phyloP scores from a whole-genome alignment of 2,888 invertebrate species.

The Thelaira solivaga region DNA sequence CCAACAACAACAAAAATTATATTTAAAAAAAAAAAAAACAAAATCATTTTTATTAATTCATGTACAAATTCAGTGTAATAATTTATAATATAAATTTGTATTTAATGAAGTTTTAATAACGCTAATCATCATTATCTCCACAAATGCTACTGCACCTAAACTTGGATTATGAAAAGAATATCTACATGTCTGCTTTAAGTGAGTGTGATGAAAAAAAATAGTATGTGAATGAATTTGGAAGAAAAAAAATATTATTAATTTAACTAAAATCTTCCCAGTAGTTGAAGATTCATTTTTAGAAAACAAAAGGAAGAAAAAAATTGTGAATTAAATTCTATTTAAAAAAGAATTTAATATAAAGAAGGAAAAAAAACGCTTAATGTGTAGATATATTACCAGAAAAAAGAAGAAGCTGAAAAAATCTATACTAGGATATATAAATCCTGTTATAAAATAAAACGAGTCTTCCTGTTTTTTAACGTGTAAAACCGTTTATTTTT shows the following conservation, averaged over 20 bases:
- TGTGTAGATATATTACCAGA: constrained; percentile 27
- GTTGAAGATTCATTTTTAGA: not conserved
- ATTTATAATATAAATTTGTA: constrained; percentile 1
- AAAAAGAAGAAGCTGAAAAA: constrained; percentile 55
- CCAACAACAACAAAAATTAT: no score
- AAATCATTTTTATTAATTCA: no score
- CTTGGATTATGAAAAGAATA: not conserved
- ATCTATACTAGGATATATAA: constrained; percentile 61
- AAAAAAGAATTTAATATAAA: not conserved
- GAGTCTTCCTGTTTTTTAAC: constrained; percentile 60
- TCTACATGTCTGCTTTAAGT: constrained; percentile 19
- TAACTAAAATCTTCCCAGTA: not conserved
- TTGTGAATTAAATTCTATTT: not conserved
- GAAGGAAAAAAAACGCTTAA: not conserved
- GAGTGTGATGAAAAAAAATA: not conserved
- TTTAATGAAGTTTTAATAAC: no score
- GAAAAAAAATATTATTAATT: not conserved
- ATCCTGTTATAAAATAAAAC: constrained; percentile 62
- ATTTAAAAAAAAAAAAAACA: not conserved
- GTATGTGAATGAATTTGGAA: not conserved
- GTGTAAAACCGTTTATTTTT: constrained; percentile 57
- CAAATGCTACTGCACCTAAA: not conserved
- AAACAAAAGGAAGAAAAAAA: not conserved
- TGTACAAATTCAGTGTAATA: not conserved
- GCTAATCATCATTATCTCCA: constrained; percentile 8